phyloP scores from a whole-genome alignment of 2,888 invertebrate species.

The Lasioglossum lativentre region DNA sequence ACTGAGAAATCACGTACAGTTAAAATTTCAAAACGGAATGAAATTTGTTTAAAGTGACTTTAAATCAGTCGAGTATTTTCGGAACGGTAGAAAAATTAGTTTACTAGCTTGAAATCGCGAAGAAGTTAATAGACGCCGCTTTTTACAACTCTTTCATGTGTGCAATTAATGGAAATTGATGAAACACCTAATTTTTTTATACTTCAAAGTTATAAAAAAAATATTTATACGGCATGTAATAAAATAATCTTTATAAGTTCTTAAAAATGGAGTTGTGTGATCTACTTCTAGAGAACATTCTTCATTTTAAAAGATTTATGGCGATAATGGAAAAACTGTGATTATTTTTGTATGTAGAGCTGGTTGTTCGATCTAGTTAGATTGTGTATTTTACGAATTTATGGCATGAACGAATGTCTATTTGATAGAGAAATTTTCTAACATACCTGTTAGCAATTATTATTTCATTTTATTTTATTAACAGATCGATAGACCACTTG shows the following conservation, averaged over 20 bases:
- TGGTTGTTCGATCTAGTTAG: background rate
- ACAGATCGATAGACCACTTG: background rate
- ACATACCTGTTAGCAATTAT: background rate
- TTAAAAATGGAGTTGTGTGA: background rate
- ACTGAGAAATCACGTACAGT: too few relatives aligned
- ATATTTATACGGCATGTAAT: too few relatives aligned
- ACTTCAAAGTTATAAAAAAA: too few relatives aligned
- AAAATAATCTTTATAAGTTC: too few relatives aligned
- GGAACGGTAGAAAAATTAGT: too few relatives aligned
- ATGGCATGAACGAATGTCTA: background rate
- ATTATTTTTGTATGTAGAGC: background rate
- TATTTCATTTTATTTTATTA: background rate
- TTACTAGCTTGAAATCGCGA: too few relatives aligned
- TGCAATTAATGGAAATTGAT: background rate
- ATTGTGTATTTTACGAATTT: background rate
- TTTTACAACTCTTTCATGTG: too few relatives aligned
- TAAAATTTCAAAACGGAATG: too few relatives aligned
- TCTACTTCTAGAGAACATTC: background rate
- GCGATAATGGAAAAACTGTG: background rate
- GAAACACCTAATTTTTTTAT: too few relatives aligned
- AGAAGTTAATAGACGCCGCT: too few relatives aligned
- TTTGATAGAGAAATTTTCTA: background rate
- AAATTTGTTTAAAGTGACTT: too few relatives aligned
- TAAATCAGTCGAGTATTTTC: too few relatives aligned
- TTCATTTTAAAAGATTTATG: background rate